Conservation (phyloP, 1,140 invertebrate genomes). For the Oreohelix idahoensis region DNA sequence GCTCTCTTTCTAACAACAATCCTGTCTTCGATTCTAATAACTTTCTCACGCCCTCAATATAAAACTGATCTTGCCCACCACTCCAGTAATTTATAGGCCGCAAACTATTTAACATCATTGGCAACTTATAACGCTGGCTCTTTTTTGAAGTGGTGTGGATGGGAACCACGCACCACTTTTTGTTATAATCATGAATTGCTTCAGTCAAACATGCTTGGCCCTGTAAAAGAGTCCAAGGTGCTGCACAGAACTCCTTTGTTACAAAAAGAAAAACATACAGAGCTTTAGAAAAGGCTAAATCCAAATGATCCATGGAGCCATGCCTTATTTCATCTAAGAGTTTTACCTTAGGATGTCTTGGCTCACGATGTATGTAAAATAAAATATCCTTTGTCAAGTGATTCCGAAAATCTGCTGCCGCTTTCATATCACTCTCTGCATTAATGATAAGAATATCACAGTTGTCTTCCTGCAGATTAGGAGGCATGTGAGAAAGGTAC, state of each 20-base stretch:
- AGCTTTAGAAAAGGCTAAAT: constrained; percentile 34
- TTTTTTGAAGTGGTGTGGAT: constrained; percentile 13
- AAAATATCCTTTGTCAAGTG: constrained; percentile 23
- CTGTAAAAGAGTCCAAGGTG: constrained; percentile 1
- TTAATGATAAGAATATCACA: constrained; percentile 25
- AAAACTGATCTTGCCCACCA: constrained; percentile 22
- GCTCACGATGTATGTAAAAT: background rate
- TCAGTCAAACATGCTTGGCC: constrained; percentile 20
- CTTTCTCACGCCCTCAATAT: constrained; percentile 19
- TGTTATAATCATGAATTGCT: background rate
- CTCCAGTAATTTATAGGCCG: constrained; percentile 35
- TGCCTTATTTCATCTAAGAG: constrained; percentile 11
- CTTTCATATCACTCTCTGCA: constrained; percentile 14
- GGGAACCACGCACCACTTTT: constrained; percentile 31
- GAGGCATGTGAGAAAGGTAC: background rate
- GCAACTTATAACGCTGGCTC: constrained; percentile 18
- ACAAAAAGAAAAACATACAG: constrained; percentile 35
- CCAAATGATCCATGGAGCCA: constrained; percentile 27
- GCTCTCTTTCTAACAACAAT: background rate
- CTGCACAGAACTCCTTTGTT: constrained; percentile 19
- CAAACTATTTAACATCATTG: constrained; percentile 26
- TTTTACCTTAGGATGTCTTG: background rate
- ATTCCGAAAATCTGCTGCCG: background rate
- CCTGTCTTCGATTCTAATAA: constrained; percentile 10
- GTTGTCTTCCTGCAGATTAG: constrained; percentile 11